These are phyloP conservation scores for Gnatocerus cornutus DNA, from an alignment of 2,888 invertebrate species.

Conservation along the genomic window DNA sequence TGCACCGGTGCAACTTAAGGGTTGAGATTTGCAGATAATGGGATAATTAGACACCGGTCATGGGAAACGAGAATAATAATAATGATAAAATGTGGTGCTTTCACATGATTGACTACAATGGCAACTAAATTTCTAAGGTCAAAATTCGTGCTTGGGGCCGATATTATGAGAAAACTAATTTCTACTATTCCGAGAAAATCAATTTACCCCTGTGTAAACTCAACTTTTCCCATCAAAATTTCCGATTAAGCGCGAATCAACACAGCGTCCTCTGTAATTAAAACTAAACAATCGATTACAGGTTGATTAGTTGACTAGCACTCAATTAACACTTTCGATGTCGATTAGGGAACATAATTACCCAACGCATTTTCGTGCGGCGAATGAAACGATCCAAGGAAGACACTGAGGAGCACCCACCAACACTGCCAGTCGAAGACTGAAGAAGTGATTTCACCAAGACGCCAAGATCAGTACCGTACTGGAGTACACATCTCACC, in stretches of 20 bases:
- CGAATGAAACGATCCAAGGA: conserved; percentile 41
- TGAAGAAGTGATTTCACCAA: conserved; percentile 51
- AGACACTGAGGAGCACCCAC: conserved; percentile 48
- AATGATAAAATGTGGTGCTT: conserved; percentile 33
- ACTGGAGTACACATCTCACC: conserved; percentile 48
- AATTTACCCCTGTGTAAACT: conserved; percentile 8
- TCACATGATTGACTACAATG: conserved; percentile 41
- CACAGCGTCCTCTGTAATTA: not conserved
- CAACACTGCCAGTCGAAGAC: conserved; percentile 46
- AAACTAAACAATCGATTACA: conserved; percentile 4
- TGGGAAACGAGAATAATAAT: conserved; percentile 45
- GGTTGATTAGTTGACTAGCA: not conserved
- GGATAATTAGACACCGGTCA: conserved; percentile 31
- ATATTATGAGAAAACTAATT: not conserved
- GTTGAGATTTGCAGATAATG: conserved; percentile 20
- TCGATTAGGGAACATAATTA: conserved; percentile 37
- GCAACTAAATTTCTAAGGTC: conserved; percentile 27
- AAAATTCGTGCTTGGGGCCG: not conserved
- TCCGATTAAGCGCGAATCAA: not conserved
- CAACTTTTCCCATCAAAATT: conserved; percentile 20
- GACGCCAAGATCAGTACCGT: conserved; percentile 43
- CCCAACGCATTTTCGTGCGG: conserved; percentile 45
- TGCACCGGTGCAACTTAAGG: conserved; percentile 19
- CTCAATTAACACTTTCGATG: conserved; percentile 16
- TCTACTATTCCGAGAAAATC: not conserved